These are phyloP conservation scores for Euphydryas editha DNA, from an alignment of 2,888 invertebrate genomes.

Conservation along the genomic window DNA sequence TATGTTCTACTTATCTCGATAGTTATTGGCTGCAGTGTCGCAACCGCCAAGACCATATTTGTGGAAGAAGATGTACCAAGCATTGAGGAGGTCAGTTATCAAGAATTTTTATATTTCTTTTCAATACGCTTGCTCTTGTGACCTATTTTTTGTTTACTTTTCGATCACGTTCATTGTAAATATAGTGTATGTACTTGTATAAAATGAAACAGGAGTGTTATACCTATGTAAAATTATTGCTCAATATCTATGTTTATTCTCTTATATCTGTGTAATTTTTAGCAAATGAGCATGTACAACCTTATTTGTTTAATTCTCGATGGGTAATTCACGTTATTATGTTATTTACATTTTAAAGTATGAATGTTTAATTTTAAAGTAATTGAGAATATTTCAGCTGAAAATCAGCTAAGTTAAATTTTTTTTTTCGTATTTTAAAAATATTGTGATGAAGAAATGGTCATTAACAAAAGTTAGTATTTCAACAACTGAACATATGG, in stretches of 20 bases:
- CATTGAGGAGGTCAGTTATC: constrained; percentile 63
- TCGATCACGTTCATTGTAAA: constrained; percentile 14
- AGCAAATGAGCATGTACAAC: background rate
- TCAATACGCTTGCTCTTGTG: constrained; percentile 16
- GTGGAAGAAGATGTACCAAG: constrained; percentile 60
- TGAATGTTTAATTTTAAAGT: too few relatives aligned
- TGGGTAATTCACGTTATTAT: too few relatives aligned
- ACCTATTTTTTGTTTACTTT: constrained; percentile 30
- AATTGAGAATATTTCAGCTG: too few relatives aligned
- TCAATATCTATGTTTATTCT: background rate
- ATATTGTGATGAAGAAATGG: too few relatives aligned
- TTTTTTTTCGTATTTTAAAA: too few relatives aligned
- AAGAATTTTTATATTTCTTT: constrained; percentile 12
- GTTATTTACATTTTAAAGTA: too few relatives aligned
- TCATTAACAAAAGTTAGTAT: too few relatives aligned
- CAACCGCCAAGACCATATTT: constrained; percentile 59
- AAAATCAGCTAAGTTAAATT: too few relatives aligned
- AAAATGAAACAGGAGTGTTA: background rate
- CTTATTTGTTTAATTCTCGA: too few relatives aligned
- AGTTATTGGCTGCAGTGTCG: constrained; percentile 46
- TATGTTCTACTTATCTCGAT: constrained; percentile 45
- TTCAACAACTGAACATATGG: too few relatives aligned
- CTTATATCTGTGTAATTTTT: background rate
- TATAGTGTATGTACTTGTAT: background rate
- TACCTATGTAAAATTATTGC: background rate